Base-by-base conservation (phyloP, 2,797 vertebrate genomes). In the Numenius phaeopus region DNA sequence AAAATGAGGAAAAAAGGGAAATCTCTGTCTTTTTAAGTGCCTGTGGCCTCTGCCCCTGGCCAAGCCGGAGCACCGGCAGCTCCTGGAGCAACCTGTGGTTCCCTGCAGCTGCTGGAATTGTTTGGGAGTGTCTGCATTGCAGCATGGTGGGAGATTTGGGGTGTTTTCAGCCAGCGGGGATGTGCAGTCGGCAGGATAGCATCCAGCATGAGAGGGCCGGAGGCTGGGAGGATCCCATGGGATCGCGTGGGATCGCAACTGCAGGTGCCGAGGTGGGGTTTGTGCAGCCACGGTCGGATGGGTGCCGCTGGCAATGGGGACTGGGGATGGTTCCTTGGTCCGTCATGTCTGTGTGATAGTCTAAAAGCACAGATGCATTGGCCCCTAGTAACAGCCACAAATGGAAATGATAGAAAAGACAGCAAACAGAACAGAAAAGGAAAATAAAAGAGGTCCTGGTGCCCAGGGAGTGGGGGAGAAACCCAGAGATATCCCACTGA, bases 121-220 rank as follows among this genome's bases (percentile, higher is more conserved):
- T 70, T 82, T n/a, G 81, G 91, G 78, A 95, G 80, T 8, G 78
- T 87, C 96, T 95, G 94, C 95, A 95, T 78, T 96, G 96, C 97
- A 97, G 94, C 40, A 14, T 55, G 70, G 72, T 23, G 71, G 76
- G 59, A 64, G 69, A 23, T 30, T 30, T 13, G 54, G 64, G 76
- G 46, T 30, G 62, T 30, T 49, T n/a, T 22, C 58, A 47, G 57
- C 54, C 55, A 11, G 55, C 9, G 30, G 19, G 26, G 64, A 15
- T 12, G 26, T 8, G 57, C 50, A 42, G 76, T 27, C 4, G 2
- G 67, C 18, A 18, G n/a, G 42, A 22, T 11, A 69, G 46, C 2
- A 0, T 5, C 24, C 42, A 62, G 42, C 16, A 15, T 1, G 9
- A 30, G 57, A 16, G 64, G 49, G 27, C 34, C 40, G 7, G 65